These are phyloP conservation scores for Argya squamiceps DNA, from an alignment of 2,797 vertebrate genomes.

Conservation along the genomic window DNA sequence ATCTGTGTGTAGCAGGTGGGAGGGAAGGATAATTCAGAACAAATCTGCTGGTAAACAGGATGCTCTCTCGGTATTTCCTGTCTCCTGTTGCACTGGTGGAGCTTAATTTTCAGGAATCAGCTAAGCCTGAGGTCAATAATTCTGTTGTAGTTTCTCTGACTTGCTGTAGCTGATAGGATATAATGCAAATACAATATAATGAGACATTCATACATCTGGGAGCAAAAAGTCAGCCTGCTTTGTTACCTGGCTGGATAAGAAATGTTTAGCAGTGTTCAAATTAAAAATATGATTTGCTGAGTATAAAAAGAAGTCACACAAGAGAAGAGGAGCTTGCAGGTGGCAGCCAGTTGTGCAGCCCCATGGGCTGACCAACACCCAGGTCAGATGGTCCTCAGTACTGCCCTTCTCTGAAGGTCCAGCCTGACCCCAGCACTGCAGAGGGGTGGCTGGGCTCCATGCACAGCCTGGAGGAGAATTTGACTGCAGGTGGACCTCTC, in stretches of 20 bases:
- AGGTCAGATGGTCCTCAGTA: background rate
- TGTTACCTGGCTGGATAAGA: background rate
- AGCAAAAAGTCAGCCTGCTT: background rate
- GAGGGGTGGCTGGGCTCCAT: background rate
- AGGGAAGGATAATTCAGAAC: slow-evolving; percentile 37
- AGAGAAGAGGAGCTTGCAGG: background rate
- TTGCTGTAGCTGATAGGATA: background rate
- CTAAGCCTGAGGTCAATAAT: background rate
- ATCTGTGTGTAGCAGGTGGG: background rate
- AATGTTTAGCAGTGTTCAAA: background rate
- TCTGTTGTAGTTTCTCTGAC: background rate
- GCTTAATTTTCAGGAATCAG: slow-evolving; percentile 7
- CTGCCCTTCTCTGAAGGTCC: background rate
- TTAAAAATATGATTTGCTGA: background rate
- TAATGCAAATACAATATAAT: background rate
- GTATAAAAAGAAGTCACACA: background rate
- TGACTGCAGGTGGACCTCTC: background rate
- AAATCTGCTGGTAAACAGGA: slow-evolving; percentile 29
- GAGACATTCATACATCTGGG: background rate
- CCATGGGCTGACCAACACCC: fast-evolving
- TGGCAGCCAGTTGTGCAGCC: background rate
- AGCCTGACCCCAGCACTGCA: background rate
- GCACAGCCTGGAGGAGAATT: background rate
- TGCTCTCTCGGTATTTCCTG: background rate
- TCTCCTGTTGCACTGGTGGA: background rate